These are phyloP conservation scores for Psilanteris sp. DNA, from an alignment of 1,140 invertebrate species.

Conservation along the genomic window DNA sequence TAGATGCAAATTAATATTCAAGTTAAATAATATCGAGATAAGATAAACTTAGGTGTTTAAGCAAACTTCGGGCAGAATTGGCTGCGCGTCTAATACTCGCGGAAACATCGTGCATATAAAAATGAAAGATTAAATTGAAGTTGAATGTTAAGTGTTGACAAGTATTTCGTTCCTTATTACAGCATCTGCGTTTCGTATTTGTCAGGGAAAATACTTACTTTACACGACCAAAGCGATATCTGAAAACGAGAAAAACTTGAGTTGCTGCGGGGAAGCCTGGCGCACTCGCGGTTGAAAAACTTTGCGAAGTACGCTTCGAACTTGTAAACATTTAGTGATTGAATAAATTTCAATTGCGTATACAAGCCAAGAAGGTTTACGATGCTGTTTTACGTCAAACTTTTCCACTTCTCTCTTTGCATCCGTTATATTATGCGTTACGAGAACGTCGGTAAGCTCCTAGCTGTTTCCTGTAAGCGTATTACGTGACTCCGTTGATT, in stretches of 20 bases:
- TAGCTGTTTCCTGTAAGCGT: conserved; percentile 42
- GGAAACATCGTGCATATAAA: too few species aligned
- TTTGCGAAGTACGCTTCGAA: conserved; percentile 61
- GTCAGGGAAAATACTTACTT: conserved; percentile 57
- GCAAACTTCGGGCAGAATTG: background rate
- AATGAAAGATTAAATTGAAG: conserved; percentile 8
- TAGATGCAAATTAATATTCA: too few species aligned
- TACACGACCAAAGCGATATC: conserved; percentile 50
- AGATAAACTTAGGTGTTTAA: background rate
- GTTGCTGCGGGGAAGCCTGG: conserved; percentile 34
- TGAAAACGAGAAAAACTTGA: conserved; percentile 60
- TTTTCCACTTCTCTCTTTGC: conserved; percentile 64
- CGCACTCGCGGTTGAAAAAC: conserved; percentile 59
- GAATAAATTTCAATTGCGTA: conserved; percentile 66
- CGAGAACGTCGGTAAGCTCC: conserved; percentile 48
- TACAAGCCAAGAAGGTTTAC: conserved; percentile 60
- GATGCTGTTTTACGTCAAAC: conserved; percentile 62
- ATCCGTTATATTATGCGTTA: conserved; percentile 63
- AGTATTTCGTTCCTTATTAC: conserved; percentile 33
- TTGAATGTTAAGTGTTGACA: conserved; percentile 21
- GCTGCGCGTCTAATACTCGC: too few species aligned
- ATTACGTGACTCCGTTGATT: conserved; percentile 55
- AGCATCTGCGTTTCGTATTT: conserved; percentile 32
- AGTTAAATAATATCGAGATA: too few species aligned
- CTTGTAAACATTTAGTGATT: conserved; percentile 66